Base-by-base conservation (phyloP, 2,888 invertebrate species). In the Strigamia maritima region DNA sequence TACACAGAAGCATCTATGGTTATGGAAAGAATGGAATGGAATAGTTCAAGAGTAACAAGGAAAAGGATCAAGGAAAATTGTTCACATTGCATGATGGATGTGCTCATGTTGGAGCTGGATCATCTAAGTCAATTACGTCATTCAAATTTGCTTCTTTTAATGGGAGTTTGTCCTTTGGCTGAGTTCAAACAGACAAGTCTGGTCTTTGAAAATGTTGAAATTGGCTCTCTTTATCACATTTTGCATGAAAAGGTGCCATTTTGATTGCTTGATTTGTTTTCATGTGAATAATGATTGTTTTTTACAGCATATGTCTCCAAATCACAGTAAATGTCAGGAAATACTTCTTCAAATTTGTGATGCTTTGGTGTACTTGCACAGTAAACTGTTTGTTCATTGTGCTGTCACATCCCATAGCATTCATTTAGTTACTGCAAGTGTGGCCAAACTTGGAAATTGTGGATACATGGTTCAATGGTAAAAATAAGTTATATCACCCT, bases 371-470 rank as follows among this genome's bases (percentile, higher is more conserved):
- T 88, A 85, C 82, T 82, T 88, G 4, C 88, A 88, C 82, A 83
- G 85, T 26, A 84, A 85, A 81, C 84, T 85, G 78, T 84, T 86
- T 75, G 82, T 87, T 0, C 88, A 88, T 82, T 85, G 86, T 82
- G 84, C 83, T 79, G 81, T 88, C 24, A 85, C 86, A 24, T 87
- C 87, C 2, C 87, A 87, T 82, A 85, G 87, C 35, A 83, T 88
- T 24, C 86, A 86, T 80, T 83, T 88, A 16, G 83, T 86, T 16
- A 83, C 83, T 54, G 81, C 82, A 16, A 81, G 83, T 77, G 82
- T 83, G 14, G 87, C 86, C 70, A 88, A 87, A 81, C 83, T 88
- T 31, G 86, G 86, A 22, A 86, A 87, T 81, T 86, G 87, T 81
- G 87, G 88, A 81, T 87, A 87, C 81, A 85, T 85, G 75, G 31